Conservation (phyloP, 1,140 invertebrate genomes). For the Eulimnadia texana region DNA sequence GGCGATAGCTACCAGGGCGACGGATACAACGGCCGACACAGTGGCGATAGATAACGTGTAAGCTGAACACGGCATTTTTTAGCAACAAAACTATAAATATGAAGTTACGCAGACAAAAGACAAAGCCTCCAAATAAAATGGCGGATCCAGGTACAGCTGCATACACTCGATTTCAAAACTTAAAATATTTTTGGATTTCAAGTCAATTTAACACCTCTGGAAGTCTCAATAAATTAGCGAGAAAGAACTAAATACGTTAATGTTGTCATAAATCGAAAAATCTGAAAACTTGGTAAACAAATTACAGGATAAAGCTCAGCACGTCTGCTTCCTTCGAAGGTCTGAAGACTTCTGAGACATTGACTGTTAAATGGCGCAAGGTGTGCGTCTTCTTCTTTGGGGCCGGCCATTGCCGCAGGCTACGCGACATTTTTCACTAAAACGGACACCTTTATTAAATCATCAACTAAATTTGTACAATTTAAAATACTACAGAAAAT, state of each 20-base stretch:
- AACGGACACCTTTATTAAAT: not conserved
- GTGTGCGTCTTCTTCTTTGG: not conserved
- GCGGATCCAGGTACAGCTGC: not conserved
- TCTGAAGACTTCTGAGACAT: not conserved
- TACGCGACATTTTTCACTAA: not conserved
- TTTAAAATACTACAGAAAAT: no score
- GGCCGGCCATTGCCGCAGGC: not conserved
- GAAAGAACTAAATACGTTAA: no score
- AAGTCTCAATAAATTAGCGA: not conserved
- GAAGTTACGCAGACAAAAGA: not conserved
- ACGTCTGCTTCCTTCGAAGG: not conserved
- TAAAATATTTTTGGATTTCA: not conserved
- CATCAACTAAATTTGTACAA: not conserved
- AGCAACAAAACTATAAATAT: no score
- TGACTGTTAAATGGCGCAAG: not conserved
- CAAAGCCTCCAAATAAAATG: not conserved
- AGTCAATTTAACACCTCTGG: not conserved
- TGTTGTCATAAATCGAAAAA: no score
- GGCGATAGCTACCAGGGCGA: slow-evolving; percentile 31
- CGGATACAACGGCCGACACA: slow-evolving; percentile 30
- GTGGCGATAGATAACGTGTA: slow-evolving; percentile 32
- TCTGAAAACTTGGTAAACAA: no score
- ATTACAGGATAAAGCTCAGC: not conserved
- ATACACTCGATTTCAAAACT: not conserved
- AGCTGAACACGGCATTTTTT: slow-evolving; percentile 32